phyloP scores from a whole-genome alignment of 2,113 vertebrate genomes.

The Anarrhichthys ocellatus region DNA sequence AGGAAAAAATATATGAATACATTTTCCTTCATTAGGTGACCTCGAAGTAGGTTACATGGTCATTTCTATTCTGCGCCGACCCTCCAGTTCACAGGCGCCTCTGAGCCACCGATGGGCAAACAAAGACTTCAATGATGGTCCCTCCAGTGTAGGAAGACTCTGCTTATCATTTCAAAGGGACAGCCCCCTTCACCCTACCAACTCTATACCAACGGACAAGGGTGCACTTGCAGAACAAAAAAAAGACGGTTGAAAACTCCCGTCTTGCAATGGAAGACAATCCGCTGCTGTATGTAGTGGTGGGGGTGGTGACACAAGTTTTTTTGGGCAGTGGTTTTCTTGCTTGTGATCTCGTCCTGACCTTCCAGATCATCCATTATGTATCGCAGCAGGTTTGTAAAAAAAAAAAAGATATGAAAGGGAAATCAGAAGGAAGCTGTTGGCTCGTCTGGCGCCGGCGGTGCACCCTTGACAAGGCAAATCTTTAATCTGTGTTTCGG shows the following conservation, averaged over 20 bases:
- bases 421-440: constrained; percentile 66
- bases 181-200: constrained; percentile 64
- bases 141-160: constrained; percentile 73
- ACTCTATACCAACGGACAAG: constrained; percentile 68
- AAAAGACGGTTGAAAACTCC: constrained; percentile 60
- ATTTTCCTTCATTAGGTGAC: constrained; percentile 81
- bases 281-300: constrained; percentile 18
- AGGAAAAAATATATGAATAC: constrained; percentile 80
- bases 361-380: constrained; percentile 79
- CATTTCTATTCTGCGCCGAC: constrained; percentile 78
- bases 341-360: constrained; percentile 77
- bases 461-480: constrained; percentile 65
- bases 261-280: constrained; percentile 55
- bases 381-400: constrained; percentile 61
- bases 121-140: constrained; percentile 81
- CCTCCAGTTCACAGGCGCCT: constrained; percentile 77
- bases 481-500: constrained; percentile 71
- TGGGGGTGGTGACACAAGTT: constrained; percentile 9
- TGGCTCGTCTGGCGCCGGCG: constrained; percentile 25
- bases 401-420: constrained; percentile 67
- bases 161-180: constrained; percentile 83
- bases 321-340: constrained; percentile 47
- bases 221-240: constrained; percentile 63
- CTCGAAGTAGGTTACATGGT: constrained; percentile 79
- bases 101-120: constrained; percentile 74